A percentile compares a stretch with the other conserved stretches of the same genome.
Conservation (phyloP, 2,888 invertebrate genomes). For the Drosophila merina region DNA sequence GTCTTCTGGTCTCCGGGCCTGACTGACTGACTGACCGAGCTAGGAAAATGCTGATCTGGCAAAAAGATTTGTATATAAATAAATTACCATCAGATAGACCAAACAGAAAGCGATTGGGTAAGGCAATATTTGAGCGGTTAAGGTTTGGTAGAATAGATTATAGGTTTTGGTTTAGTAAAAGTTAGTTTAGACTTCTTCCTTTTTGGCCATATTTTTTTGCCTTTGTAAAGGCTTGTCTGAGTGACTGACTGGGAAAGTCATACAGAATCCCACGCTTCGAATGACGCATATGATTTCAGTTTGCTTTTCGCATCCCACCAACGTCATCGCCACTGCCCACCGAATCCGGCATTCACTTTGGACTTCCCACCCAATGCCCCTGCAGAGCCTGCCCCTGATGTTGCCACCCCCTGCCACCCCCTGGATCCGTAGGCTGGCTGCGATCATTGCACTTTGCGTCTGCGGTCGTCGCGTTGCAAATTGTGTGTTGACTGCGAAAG, state of each 20-base stretch:
- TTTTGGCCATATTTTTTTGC: no score
- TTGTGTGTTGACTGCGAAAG: constrained; percentile 46
- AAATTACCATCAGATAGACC: constrained; percentile 20
- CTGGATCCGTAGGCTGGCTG: constrained; percentile 62
- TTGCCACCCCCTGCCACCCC: constrained; percentile 8
- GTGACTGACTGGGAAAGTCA: background rate
- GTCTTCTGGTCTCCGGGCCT: constrained; percentile 6
- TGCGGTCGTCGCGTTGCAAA: constrained; percentile 59
- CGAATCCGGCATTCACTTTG: constrained; percentile 22
- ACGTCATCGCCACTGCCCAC: constrained; percentile 43
- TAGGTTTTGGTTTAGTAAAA: background rate
- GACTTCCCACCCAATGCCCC: background rate
- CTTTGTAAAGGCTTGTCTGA: background rate
- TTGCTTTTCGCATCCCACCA: constrained; percentile 14
- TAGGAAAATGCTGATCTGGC: constrained; percentile 41
- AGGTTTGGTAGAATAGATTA: background rate
- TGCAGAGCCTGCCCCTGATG: background rate
- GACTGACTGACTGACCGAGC: constrained; percentile 60
- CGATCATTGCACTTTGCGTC: constrained; percentile 75
- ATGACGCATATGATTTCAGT: constrained; percentile 32
- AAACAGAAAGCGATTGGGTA: constrained; percentile 34
- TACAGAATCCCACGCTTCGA: constrained; percentile 38
- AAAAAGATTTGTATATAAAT: constrained; percentile 18
- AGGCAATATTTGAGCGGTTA: constrained; percentile 1
- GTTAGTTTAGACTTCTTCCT: no score